Evolutionary conservation across 2,113 vertebrate species (phyloP).

Genomic region (Heterocephalus glaber): DNA sequence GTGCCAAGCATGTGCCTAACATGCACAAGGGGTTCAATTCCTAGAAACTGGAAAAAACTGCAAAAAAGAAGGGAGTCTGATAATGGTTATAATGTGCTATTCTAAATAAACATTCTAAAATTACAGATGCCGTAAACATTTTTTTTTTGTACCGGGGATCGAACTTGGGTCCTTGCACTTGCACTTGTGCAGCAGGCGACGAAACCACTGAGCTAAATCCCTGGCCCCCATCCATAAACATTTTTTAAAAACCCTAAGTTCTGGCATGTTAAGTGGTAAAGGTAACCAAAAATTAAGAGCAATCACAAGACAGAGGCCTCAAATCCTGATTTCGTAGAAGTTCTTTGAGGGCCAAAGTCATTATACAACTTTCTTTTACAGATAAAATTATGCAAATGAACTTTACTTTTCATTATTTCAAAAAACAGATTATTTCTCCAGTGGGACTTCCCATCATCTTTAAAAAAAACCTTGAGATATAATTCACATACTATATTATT

Average conservation of each 20-base stretch:
- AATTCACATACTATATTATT: not conserved
- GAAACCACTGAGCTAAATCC: too few relatives aligned
- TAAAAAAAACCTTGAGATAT: not conserved
- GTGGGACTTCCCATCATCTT: not conserved
- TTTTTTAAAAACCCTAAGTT: not conserved
- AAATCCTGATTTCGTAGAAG: not conserved
- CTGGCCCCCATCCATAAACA: too few relatives aligned
- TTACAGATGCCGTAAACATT: not conserved
- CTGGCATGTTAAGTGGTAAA: constrained; percentile 4
- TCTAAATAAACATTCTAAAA: constrained; percentile 29
- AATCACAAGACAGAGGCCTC: not conserved
- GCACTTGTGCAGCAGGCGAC: too few relatives aligned
- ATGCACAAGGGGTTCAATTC: not conserved
- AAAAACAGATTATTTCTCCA: not conserved
- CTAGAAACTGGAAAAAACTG: not conserved
- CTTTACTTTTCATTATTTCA: constrained; percentile 39
- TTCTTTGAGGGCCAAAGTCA: not conserved
- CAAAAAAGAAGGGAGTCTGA: not conserved
- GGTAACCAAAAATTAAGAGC: constrained; percentile 33
- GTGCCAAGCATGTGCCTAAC: not conserved
- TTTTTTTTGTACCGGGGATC: too few relatives aligned
- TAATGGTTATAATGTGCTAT: not conserved
- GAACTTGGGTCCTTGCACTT: too few relatives aligned
- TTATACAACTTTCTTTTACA: constrained; percentile 45
- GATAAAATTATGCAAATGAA: constrained; percentile 17